Evolutionary conservation across 2,797 vertebrate species (phyloP).

Genomic region (Vireo griseus): DNA sequence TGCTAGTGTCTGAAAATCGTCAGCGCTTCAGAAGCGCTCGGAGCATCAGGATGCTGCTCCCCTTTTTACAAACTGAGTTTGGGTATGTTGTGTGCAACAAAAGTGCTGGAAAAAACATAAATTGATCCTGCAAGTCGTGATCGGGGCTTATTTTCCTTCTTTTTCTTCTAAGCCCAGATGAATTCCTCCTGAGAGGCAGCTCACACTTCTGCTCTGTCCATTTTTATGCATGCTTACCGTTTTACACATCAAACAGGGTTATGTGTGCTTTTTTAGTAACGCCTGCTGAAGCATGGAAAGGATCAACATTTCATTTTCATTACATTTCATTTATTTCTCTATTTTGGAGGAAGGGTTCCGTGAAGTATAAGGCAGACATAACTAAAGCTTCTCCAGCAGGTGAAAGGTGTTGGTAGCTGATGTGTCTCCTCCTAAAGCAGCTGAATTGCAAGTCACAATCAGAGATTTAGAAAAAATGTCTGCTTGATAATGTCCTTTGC

Average conservation of each 20-base stretch:
- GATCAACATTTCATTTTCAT: slow-evolving; percentile 60
- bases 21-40: background rate
- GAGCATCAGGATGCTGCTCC: background rate
- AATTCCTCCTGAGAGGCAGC: slow-evolving; percentile 21
- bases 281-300: slow-evolving; percentile 21
- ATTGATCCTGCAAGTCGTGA: background rate
- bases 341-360: slow-evolving; percentile 23
- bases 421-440: slow-evolving; percentile 15
- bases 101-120: background rate
- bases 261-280: slow-evolving; percentile 44
- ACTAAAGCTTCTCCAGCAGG: slow-evolving; percentile 13
- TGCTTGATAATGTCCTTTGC: background rate
- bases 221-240: slow-evolving; percentile 27
- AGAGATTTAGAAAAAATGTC: background rate
- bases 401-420: slow-evolving; percentile 32
- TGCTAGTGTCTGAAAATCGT: background rate
- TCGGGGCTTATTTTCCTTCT: background rate
- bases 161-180: background rate
- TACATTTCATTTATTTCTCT: slow-evolving; percentile 60
- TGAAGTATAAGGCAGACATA: slow-evolving; percentile 20
- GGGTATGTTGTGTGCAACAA: background rate
- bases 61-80: background rate
- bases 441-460: background rate
- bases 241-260: slow-evolving; percentile 37
- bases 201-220: background rate